Evolutionary conservation across 2,888 invertebrate genomes (phyloP).

Genomic region (Taenaris catops): DNA sequence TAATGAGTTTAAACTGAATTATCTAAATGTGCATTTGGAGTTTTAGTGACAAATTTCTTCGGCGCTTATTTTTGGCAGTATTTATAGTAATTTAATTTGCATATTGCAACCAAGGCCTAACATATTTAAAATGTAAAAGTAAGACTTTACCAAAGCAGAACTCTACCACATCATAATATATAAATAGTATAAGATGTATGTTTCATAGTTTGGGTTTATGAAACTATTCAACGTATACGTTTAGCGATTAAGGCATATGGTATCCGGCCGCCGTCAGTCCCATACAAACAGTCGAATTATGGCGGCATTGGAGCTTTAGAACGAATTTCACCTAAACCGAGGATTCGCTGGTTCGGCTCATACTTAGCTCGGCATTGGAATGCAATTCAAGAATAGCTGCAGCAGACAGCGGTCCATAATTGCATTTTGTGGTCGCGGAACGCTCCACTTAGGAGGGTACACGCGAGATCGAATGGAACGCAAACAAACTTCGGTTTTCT

Average conservation of each 20-base stretch:
- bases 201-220: no score
- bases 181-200: no score
- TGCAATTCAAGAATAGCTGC: slow-evolving; percentile 66
- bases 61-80: no score
- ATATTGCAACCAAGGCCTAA: no score
- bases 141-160: no score
- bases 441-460: slow-evolving; percentile 56
- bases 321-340: slow-evolving; percentile 22
- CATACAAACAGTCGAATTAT: slow-evolving; percentile 25
- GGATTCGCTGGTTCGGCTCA: slow-evolving; percentile 35
- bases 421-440: slow-evolving; percentile 72
- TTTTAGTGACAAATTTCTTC: no score
- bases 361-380: slow-evolving; percentile 54
- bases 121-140: no score
- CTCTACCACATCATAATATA: no score
- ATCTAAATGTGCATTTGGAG: no score
- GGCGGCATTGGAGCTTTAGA: slow-evolving; percentile 18
- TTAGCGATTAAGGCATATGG: slow-evolving; percentile 21
- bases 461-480: slow-evolving; percentile 62
- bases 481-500: slow-evolving; percentile 69
- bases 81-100: no score
- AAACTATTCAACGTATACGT: no score
- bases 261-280: slow-evolving; percentile 16
- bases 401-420: slow-evolving; percentile 72
- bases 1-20: no score